Evolutionary conservation across 2,888 invertebrate genomes (phyloP), one percentile per base, ranked within the genome.

Genomic region (Spisula subtruncata): DNA sequence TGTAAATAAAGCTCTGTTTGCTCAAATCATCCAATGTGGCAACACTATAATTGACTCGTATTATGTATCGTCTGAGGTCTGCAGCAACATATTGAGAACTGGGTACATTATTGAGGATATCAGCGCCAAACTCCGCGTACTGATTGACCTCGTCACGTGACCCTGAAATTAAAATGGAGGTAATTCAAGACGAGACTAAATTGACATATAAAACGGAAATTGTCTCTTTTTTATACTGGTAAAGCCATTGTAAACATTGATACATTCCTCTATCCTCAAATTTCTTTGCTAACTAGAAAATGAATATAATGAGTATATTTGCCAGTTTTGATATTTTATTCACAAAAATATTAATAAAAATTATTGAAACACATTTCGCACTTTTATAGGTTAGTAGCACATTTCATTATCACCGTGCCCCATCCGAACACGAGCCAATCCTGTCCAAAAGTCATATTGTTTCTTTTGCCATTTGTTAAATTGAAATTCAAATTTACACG

Each of bases 131-230:
- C 75, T 66, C 25, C 5, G 75, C 18, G 75, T 35, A 75, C 75
- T 35, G 16, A 18, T 75, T 75, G 75, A 75, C 75, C 75, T 35
- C 18, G 35, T 35, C 35, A 35, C 75, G 75, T 75, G 75, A 32
- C 75, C 29, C 32, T 16, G 75, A 16, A 29, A 4, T 75, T 32
- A 75, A 75, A 75, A 75, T 75, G 75, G 29, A 35, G 75, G 75
- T 75, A 75, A 75, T 75, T 75, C 35, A 75, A 75, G 75, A 75
- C 16, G 75, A 32, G 35, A 32, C 10, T 75, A 75, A 75, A 75
- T 75, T 75, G 75, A 75, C 32, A 71, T 29, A 71, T 29, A 71
- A 71, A 71, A 71, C 75, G 75, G 75, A 75, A 75, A 75, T 75
- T 75, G 75, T 75, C 35, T 32, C 14, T 18, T 18, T 75, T 75